Conservation (phyloP, 2,797 vertebrate genomes). For the Danio jaintianensis region DNA sequence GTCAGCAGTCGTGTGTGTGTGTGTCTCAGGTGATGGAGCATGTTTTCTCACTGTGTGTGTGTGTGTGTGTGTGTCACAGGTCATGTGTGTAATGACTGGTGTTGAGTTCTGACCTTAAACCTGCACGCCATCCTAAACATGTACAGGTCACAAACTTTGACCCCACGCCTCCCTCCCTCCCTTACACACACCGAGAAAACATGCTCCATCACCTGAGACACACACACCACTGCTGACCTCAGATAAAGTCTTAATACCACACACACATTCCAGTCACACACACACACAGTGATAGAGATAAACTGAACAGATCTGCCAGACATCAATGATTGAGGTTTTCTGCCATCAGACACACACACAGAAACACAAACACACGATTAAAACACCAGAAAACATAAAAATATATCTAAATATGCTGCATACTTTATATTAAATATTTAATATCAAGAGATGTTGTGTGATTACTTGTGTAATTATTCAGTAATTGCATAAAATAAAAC, state of each 20-base stretch:
- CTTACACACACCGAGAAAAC: background rate
- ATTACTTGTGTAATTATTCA: no score
- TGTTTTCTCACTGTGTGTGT: background rate
- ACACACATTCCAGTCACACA: slow-evolving; percentile 65
- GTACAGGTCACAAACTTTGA: slow-evolving; percentile 66
- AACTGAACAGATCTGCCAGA: slow-evolving; percentile 13
- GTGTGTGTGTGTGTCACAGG: background rate
- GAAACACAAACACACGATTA: no score
- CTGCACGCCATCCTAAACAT: slow-evolving; percentile 66
- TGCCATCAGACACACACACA: no score
- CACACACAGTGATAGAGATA: slow-evolving; percentile 24
- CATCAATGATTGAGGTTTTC: no score
- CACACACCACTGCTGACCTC: slow-evolving; percentile 60
- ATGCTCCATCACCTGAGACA: slow-evolving; percentile 68
- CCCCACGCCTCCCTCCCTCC: slow-evolving; percentile 27
- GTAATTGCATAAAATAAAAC: no score
- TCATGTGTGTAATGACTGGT: slow-evolving; percentile 42
- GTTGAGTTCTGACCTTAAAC: slow-evolving; percentile 68
- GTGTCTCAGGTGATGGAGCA: no score
- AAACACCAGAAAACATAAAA: no score
- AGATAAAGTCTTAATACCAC: slow-evolving; percentile 60
- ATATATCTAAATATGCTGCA: no score
- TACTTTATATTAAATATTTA: no score
- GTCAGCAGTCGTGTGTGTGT: slow-evolving; percentile 56
- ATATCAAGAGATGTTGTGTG: no score